These are phyloP conservation scores for Phocides pigmalion DNA, from an alignment of 1,140 invertebrate genomes.

Conservation along the genomic window DNA sequence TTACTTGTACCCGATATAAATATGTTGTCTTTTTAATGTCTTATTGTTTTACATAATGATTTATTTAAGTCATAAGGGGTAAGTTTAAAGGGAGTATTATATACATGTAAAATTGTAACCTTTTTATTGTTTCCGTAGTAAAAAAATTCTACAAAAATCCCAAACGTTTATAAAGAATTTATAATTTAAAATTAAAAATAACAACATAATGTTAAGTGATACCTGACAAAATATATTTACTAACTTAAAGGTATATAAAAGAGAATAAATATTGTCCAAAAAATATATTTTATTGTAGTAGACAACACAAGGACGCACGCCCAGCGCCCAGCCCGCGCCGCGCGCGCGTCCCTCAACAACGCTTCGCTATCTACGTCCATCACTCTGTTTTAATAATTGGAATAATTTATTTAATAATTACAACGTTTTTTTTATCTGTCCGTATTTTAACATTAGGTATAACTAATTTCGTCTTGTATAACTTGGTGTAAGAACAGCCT, in stretches of 20 bases:
- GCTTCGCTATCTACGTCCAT: conserved; percentile 80
- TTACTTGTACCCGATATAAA: too few relatives aligned
- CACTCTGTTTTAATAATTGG: conserved; percentile 84
- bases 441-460: conserved; percentile 81
- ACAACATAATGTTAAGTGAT: conserved; percentile 26
- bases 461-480: conserved; percentile 83
- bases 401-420: conserved; percentile 86
- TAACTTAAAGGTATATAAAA: conserved; percentile 34
- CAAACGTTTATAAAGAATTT: conserved; percentile 22
- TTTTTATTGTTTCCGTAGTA: conserved; percentile 31
- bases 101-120: conserved; percentile 31
- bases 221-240: conserved; percentile 34
- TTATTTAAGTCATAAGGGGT: background rate
- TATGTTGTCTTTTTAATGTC: too few relatives aligned
- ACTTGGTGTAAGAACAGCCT: conserved; percentile 83
- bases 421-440: conserved; percentile 82
- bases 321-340: conserved; percentile 76
- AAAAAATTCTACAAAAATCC: conserved; percentile 34
- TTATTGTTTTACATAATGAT: too few relatives aligned
- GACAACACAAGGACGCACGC: conserved; percentile 79
- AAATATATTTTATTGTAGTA: conserved; percentile 84
- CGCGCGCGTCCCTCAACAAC: conserved; percentile 80
- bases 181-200: conserved; percentile 19
- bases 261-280: conserved; percentile 74
- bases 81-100: conserved; percentile 17